A percentile compares a stretch with the other conserved stretches of the same genome.
phyloP scores from a whole-genome alignment of 2,888 invertebrate genomes.

The Leucophenga maculata region DNA sequence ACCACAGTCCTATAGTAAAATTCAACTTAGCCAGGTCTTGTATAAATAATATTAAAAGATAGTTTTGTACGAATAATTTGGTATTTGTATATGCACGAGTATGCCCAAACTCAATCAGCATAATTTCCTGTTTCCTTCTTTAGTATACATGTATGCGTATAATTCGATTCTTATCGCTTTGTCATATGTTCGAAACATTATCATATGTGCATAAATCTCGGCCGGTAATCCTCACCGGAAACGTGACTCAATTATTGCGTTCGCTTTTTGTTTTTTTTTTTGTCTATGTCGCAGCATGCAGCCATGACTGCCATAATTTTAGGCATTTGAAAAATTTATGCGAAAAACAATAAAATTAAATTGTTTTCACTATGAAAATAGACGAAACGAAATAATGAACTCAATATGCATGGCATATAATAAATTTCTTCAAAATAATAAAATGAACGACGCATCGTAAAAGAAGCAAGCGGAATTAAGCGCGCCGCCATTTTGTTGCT shows the following conservation, averaged over 20 bases:
- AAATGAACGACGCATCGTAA: conserved; percentile 18
- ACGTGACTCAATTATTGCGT: conserved; percentile 65
- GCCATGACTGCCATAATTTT: neutral
- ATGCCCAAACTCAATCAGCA: no score
- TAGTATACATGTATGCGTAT: neutral
- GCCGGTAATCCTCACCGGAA: conserved; percentile 50
- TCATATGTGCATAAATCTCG: conserved; percentile 50
- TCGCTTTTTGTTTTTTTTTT: conserved; percentile 23
- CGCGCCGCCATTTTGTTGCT: conserved; percentile 50
- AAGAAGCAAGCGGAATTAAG: conserved; percentile 35
- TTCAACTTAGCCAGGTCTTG: no score
- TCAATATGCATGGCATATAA: conserved; percentile 62
- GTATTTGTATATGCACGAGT: no score
- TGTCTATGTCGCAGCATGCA: neutral
- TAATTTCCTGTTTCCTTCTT: no score
- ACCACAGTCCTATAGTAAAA: no score
- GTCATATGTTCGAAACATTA: conserved; percentile 15
- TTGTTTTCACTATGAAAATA: conserved; percentile 64
- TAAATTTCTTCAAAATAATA: conserved; percentile 57
- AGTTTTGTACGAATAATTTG: no score
- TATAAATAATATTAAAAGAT: no score
- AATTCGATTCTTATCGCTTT: conserved; percentile 12
- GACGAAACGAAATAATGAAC: conserved; percentile 61
- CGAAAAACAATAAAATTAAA: conserved; percentile 70
- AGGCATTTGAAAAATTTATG: conserved; percentile 60